Conservation (phyloP, 2,888 invertebrate species). For the Meloe dianella region DNA sequence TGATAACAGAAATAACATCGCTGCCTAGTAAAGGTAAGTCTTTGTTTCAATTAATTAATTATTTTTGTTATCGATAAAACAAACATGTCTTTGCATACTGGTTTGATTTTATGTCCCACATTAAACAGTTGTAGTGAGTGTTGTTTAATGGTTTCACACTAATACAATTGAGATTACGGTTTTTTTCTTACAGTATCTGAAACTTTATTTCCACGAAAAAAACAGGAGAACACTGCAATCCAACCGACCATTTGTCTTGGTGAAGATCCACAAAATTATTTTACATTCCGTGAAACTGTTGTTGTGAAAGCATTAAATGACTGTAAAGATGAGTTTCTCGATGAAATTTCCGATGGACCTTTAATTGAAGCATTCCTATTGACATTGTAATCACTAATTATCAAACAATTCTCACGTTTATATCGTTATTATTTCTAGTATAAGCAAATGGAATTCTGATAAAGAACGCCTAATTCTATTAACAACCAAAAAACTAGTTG, state of each 20-base stretch:
- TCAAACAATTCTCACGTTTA: neutral
- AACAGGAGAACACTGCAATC: constrained; percentile 31
- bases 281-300: constrained; percentile 75
- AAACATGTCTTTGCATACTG: constrained; percentile 46
- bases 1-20: constrained; percentile 54
- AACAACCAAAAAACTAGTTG: constrained; percentile 74
- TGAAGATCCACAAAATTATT: constrained; percentile 72
- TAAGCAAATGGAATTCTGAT: constrained; percentile 87
- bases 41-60: constrained; percentile 23
- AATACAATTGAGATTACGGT: constrained; percentile 12
- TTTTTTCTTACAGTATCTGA: constrained; percentile 51
- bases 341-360: constrained; percentile 72
- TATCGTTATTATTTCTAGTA: constrained; percentile 63
- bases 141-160: neutral
- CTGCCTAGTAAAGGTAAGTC: constrained; percentile 54
- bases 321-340: constrained; percentile 69
- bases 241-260: constrained; percentile 41
- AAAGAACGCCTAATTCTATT: constrained; percentile 79
- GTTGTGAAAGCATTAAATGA: constrained; percentile 76
- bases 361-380: constrained; percentile 78
- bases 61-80: constrained; percentile 12
- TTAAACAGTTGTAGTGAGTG: constrained; percentile 39
- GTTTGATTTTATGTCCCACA: constrained; percentile 47
- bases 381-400: constrained; percentile 55
- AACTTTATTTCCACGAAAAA: constrained; percentile 50